Evolutionary conservation across 2,113 vertebrate species (phyloP), one percentile per base, ranked within the genome.

Genomic region (Pterophyllum scalare): DNA sequence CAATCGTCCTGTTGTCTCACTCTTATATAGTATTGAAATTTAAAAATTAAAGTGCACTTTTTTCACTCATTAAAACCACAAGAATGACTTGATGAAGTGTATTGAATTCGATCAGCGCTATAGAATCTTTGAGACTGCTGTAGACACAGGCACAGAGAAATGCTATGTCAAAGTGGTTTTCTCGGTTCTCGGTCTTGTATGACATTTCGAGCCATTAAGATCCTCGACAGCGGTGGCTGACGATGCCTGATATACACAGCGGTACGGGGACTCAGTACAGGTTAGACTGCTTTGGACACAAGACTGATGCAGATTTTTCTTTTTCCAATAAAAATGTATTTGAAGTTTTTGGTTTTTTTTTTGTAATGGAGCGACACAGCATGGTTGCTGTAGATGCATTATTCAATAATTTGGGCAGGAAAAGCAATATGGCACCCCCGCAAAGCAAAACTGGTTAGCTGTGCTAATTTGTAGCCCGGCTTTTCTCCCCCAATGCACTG

Each of bases 401-500:
- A 86, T 35, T 7, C 0, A 3, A 1, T 20, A 49, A 43, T 28
- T 13, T 59, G n/a, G 24, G 46, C n/a, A 40, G 57, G 7, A 77
- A 76, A 75, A 52, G 26, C 22, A 60, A 13, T 49, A 17, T 31
- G 61, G 43, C 35, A 61, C 46, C 46, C 60, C 72, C 0, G 15
- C 77, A 64, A 52, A 77, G 76, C 17, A n/a, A 84, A 40, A 74
- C 24, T 52, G 77, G 77, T 76, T 20, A 49, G 72, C 72, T 43
- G 80, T 26, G 56, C 84, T 81, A 78, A 84, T 87, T 90, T 87
- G 79, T 88, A 31, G 49, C 80, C 72, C 77, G 4, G 9, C 5
- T 24, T 10, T 6, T 3, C 2, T 14, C 12, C 2, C 0, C 22
- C 60, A 59, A 58, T 85, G 59, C 57, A 35, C 65, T 59, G 57